Evolutionary conservation across 2,888 invertebrate species (phyloP).

Genomic region (Agelastica alni): DNA sequence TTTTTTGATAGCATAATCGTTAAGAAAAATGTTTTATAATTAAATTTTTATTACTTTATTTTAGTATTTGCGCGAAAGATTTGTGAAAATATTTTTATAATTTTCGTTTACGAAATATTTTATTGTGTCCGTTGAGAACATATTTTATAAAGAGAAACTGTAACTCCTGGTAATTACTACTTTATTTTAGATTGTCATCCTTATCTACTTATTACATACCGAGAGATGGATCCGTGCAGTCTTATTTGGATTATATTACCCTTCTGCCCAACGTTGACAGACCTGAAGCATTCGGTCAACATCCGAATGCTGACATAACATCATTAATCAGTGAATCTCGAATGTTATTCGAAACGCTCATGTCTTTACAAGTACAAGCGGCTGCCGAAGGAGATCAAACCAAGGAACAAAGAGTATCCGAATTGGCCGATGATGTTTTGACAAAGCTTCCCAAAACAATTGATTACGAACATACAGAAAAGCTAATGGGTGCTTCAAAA

Average conservation of each 20-base stretch:
- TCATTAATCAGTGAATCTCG: conserved; percentile 81
- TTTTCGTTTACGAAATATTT: no score
- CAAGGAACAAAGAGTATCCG: conserved; percentile 72
- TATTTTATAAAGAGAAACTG: no score
- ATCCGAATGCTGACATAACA: conserved; percentile 87
- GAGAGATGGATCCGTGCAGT: conserved; percentile 77
- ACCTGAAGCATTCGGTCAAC: conserved; percentile 89
- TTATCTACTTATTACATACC: conserved; percentile 82
- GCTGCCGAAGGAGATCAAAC: conserved; percentile 60
- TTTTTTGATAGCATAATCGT: no score
- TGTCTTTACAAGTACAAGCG: conserved; percentile 75
- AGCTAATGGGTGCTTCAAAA: conserved; percentile 73
- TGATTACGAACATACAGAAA: conserved; percentile 76
- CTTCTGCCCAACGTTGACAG: conserved; percentile 77
- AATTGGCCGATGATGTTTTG: conserved; percentile 72
- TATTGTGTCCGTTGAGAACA: no score
- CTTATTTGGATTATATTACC: conserved; percentile 80
- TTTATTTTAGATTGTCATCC: conserved; percentile 74
- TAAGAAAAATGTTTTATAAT: no score
- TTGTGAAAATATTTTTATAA: no score
- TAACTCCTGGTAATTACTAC: no score
- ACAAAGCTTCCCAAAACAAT: conserved; percentile 73
- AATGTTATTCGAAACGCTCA: conserved; percentile 75
- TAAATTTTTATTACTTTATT: no score
- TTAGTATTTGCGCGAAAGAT: no score